Conservation (phyloP, 2,797 vertebrate genomes). For the Trachops cirrhosus region DNA sequence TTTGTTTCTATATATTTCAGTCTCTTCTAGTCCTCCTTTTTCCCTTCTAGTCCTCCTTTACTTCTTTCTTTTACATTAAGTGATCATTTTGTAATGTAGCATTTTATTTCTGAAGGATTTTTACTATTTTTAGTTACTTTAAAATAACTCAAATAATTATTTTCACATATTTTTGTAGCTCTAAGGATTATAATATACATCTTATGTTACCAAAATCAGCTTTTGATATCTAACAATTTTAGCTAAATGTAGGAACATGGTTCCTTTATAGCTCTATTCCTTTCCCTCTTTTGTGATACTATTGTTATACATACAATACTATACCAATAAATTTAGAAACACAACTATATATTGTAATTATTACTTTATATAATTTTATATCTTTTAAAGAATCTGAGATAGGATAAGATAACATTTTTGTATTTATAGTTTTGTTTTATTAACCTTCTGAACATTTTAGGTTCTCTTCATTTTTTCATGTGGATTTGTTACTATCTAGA, state of each 20-base stretch:
- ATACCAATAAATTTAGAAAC: neutral
- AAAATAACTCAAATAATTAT: neutral
- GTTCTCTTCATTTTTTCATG: neutral
- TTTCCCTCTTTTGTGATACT: neutral
- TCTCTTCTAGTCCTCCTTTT: neutral
- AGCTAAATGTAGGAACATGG: neutral
- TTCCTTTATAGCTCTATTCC: neutral
- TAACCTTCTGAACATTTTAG: neutral
- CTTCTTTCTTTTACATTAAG: neutral
- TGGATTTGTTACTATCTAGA: neutral
- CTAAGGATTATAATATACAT: neutral
- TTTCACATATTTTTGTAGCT: neutral
- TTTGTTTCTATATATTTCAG: neutral
- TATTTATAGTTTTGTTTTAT: neutral
- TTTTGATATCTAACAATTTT: neutral
- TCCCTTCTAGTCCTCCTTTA: neutral
- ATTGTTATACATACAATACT: neutral
- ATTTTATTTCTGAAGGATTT: neutral
- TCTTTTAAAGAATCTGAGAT: neutral
- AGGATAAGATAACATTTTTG: neutral
- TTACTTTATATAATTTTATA: neutral
- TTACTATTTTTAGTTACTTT: neutral
- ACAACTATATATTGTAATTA: neutral
- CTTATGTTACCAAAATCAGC: neutral
- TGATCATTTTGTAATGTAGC: neutral